Percentiles rank a stretch among this genome's conserved stretches.
phyloP scores from a whole-genome alignment of 2,113 vertebrate genomes.

The Brachirus orientalis region DNA sequence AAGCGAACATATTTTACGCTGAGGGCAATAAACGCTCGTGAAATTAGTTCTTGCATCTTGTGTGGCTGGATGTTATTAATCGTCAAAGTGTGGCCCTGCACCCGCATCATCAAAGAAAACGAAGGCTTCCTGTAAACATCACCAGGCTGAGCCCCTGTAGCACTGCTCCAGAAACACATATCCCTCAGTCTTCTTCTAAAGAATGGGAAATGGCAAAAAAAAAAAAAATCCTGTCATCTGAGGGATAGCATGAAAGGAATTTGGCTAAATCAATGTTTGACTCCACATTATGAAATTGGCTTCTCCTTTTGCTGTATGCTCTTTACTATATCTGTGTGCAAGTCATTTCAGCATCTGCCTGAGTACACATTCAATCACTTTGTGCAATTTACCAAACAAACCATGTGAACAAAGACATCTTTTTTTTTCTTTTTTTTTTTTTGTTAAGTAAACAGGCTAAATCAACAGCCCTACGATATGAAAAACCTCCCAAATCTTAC shows the following conservation, averaged over 20 bases:
- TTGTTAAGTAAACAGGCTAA: constrained; percentile 3
- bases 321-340: constrained; percentile 7
- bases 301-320: constrained; percentile 13
- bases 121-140: constrained; percentile 41
- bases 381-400: constrained; percentile 32
- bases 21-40: constrained; percentile 12
- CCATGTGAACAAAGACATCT: constrained; percentile 24
- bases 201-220: constrained; percentile 32
- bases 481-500: constrained; percentile 17
- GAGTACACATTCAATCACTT: constrained; percentile 38
- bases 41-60: neutral
- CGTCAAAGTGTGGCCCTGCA: constrained; percentile 13
- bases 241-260: constrained; percentile 28
- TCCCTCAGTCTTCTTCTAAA: constrained; percentile 5
- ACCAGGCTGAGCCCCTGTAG: neutral
- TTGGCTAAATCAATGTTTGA: constrained; percentile 46
- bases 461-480: constrained; percentile 9
- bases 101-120: constrained; percentile 34
- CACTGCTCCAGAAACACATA: too few species aligned
- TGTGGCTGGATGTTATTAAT: constrained; percentile 23
- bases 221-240: constrained; percentile 26
- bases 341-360: constrained; percentile 29
- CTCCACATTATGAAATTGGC: constrained; percentile 19
- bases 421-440: constrained; percentile 29
- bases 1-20: neutral